phyloP scores from a whole-genome alignment of 1,140 invertebrate species.

The Philopotamus ludificatus region DNA sequence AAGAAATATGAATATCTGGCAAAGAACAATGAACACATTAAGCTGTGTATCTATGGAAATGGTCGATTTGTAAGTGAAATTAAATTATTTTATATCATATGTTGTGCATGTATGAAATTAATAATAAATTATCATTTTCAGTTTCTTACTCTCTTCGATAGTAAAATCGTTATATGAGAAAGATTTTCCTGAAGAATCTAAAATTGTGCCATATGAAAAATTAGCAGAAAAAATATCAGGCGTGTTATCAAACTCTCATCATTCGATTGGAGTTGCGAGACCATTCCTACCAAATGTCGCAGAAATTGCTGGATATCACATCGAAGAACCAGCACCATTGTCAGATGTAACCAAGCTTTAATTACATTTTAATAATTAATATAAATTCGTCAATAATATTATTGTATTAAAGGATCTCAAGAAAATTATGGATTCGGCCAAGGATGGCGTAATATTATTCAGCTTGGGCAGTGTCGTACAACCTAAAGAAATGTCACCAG shows the following conservation, averaged over 20 bases:
- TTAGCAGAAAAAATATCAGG: slow-evolving; percentile 18
- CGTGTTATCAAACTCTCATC: slow-evolving; percentile 32
- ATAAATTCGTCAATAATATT: background rate
- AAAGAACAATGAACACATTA: background rate
- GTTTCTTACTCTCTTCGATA: slow-evolving; percentile 5
- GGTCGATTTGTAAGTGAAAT: background rate
- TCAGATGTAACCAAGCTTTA: too few species aligned
- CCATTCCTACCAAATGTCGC: slow-evolving; percentile 33
- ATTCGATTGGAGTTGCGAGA: slow-evolving; percentile 25
- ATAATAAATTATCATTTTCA: background rate
- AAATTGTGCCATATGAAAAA: slow-evolving; percentile 20
- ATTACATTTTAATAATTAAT: slow-evolving; percentile 10
- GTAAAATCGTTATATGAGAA: slow-evolving; percentile 29
- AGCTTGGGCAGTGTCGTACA: slow-evolving; percentile 63
- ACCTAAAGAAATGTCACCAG: slow-evolving; percentile 51
- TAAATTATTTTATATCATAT: background rate
- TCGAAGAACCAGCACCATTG: slow-evolving; percentile 33
- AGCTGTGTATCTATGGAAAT: background rate
- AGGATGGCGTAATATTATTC: slow-evolving; percentile 63
- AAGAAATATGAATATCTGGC: background rate
- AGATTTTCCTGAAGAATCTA: slow-evolving; percentile 30
- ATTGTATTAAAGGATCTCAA: slow-evolving; percentile 48
- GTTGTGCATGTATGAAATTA: background rate
- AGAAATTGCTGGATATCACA: slow-evolving; percentile 39
- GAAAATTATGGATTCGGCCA: slow-evolving; percentile 57